Percentiles rank a stretch among this genome's conserved stretches.
These are phyloP conservation scores for Phoeniculus purpureus DNA, from an alignment of 2,797 vertebrate genomes.

Conservation along the genomic window DNA sequence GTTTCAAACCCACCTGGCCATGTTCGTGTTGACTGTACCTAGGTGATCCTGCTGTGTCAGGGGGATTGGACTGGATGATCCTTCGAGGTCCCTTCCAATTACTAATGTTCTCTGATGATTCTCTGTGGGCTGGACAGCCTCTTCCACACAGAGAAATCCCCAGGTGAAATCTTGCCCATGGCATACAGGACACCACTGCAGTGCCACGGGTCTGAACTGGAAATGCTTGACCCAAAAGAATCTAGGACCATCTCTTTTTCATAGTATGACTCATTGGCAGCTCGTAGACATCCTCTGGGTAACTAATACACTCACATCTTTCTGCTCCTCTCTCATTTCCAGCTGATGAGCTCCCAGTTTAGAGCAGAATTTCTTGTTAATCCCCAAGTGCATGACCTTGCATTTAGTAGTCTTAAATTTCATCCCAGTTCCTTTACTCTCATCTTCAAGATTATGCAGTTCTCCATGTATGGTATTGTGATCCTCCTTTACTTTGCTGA, in stretches of 20 bases:
- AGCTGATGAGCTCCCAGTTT: conserved; percentile 70
- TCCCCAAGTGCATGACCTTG: conserved; percentile 73
- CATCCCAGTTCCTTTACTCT: conserved; percentile 70
- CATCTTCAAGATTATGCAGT: conserved; percentile 67
- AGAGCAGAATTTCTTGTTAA: conserved; percentile 71
- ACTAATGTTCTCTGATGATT: too few species aligned
- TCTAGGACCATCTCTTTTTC: background rate
- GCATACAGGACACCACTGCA: background rate
- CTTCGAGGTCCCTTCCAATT: too few species aligned
- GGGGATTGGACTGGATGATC: too few species aligned
- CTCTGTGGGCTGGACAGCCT: background rate
- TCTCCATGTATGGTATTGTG: conserved; percentile 69
- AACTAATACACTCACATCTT: conserved; percentile 53
- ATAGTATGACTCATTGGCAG: background rate
- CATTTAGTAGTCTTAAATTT: conserved; percentile 74
- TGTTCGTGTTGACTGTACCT: too few species aligned
- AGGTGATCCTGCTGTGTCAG: too few species aligned
- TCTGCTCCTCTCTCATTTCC: conserved; percentile 46
- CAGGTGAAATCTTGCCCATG: background rate
- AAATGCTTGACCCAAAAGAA: background rate
- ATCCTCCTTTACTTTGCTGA: conserved; percentile 71
- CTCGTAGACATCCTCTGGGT: conserved; percentile 15
- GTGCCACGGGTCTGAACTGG: background rate
- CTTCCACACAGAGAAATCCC: background rate
- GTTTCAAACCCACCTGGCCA: too few species aligned